These are phyloP conservation scores for Papilio machaon DNA, from an alignment of 1,140 invertebrate species.

Conservation along the genomic window DNA sequence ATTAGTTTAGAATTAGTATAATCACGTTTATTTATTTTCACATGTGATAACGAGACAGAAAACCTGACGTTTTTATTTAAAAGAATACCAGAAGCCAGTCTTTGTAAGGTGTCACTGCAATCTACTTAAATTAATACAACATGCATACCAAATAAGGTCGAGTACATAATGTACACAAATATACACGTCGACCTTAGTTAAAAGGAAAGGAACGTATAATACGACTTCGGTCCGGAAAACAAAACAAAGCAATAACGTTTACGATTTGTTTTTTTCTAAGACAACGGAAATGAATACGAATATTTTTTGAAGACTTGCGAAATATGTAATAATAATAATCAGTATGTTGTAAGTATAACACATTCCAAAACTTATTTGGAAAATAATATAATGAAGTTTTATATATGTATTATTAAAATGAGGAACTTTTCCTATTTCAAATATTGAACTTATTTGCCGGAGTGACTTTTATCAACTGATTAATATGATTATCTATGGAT, in stretches of 20 bases:
- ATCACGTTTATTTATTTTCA: not conserved
- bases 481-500: too few relatives aligned
- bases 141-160: not conserved
- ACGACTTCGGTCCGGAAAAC: not conserved
- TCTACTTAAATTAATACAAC: constrained; percentile 6
- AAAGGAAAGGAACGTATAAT: not conserved
- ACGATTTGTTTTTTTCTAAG: constrained; percentile 5
- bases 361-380: too few relatives aligned
- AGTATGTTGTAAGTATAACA: too few relatives aligned
- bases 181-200: not conserved
- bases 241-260: constrained; percentile 9
- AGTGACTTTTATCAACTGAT: too few relatives aligned
- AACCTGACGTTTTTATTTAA: not conserved
- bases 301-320: not conserved
- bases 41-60: not conserved
- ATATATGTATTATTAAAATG: too few relatives aligned
- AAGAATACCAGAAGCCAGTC: not conserved
- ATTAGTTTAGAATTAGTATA: too few relatives aligned
- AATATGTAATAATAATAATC: not conserved
- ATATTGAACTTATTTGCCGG: too few relatives aligned
- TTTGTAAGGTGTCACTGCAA: not conserved
- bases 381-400: too few relatives aligned
- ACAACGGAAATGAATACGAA: not conserved
- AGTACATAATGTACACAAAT: not conserved
- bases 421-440: too few relatives aligned